Evolutionary conservation across 2,888 invertebrate genomes (phyloP).

Genomic region (Galerucella pusilla): DNA sequence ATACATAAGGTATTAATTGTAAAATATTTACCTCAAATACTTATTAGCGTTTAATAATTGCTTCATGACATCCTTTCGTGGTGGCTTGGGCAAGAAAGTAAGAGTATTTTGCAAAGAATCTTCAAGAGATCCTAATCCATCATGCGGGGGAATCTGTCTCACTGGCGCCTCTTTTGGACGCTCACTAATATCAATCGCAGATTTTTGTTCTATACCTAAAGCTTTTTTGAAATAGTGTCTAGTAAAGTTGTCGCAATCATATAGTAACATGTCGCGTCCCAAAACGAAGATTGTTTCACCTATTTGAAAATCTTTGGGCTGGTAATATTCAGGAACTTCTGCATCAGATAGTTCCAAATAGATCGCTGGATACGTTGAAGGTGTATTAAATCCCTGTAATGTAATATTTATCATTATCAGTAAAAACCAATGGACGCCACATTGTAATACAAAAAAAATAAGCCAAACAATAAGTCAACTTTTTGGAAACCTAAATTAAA

Average conservation of each 20-base stretch:
- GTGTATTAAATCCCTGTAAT: conserved; percentile 59
- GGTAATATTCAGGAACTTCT: conserved; percentile 82
- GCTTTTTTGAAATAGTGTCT: conserved; percentile 71
- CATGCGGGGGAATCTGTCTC: conserved; percentile 72
- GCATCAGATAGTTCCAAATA: conserved; percentile 77
- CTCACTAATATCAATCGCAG: conserved; percentile 58
- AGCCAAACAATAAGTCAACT: too few species aligned
- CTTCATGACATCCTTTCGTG: conserved; percentile 80
- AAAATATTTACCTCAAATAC: conserved; percentile 54
- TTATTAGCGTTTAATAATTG: conserved; percentile 79
- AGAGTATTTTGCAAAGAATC: conserved; percentile 81
- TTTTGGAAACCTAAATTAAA: too few species aligned
- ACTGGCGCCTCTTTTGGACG: conserved; percentile 44
- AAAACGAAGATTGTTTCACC: conserved; percentile 78
- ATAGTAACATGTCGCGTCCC: conserved; percentile 78
- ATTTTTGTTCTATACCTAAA: conserved; percentile 64
- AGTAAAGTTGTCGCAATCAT: conserved; percentile 85
- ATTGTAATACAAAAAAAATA: neutral
- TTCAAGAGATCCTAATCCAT: conserved; percentile 80
- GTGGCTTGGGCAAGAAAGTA: conserved; percentile 76
- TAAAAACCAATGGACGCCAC: too few species aligned
- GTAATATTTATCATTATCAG: neutral
- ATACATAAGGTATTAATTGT: too few species aligned
- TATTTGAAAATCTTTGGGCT: conserved; percentile 80
- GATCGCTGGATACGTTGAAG: conserved; percentile 73